These are phyloP conservation scores for Psilanteris sp. DNA, from an alignment of 1,140 invertebrate species.

Conservation along the genomic window DNA sequence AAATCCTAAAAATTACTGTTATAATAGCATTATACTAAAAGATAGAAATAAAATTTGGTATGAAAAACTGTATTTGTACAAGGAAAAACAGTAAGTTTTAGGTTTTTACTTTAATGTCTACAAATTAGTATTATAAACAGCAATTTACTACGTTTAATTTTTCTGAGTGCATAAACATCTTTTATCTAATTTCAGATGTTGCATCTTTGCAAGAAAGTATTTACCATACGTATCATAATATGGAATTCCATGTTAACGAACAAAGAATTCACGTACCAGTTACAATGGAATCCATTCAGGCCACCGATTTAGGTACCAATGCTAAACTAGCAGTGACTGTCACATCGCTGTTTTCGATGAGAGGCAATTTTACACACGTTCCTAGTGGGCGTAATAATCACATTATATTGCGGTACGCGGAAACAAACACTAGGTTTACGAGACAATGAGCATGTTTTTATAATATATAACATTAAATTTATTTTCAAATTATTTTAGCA, in stretches of 20 bases:
- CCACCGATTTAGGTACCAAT: constrained; percentile 81
- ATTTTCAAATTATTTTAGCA: constrained; percentile 68
- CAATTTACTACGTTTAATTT: no score
- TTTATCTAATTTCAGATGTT: constrained; percentile 72
- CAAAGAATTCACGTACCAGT: constrained; percentile 79
- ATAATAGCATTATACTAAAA: no score
- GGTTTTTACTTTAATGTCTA: no score
- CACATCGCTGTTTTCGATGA: constrained; percentile 80
- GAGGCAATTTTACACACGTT: constrained; percentile 81
- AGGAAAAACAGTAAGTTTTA: no score
- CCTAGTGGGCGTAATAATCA: constrained; percentile 80
- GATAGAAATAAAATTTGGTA: no score
- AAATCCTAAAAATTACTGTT: no score
- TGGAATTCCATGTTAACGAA: constrained; percentile 80
- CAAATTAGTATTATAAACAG: no score
- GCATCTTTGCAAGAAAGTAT: constrained; percentile 71
- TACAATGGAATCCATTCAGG: constrained; percentile 78
- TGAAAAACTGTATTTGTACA: no score
- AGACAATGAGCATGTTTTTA: no score
- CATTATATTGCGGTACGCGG: constrained; percentile 80
- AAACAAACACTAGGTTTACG: no score
- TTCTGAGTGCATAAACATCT: constrained; percentile 30
- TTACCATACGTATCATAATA: constrained; percentile 75
- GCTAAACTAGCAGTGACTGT: constrained; percentile 77
- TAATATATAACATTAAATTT: no score